phyloP scores from a whole-genome alignment of 2,888 invertebrate species.

The Drosophila phalerata region DNA sequence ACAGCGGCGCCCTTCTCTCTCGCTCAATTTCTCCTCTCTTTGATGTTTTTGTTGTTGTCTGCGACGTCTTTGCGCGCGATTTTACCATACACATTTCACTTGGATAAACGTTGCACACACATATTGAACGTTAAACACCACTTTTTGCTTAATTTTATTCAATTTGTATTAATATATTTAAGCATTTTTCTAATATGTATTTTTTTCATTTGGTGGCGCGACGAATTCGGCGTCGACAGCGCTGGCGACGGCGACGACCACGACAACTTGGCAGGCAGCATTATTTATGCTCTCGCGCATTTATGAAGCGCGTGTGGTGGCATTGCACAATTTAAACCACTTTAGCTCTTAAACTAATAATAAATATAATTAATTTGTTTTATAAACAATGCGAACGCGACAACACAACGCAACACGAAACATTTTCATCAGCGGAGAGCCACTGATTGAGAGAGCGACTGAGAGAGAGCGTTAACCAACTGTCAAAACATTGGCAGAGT shows the following conservation, averaged over 20 bases:
- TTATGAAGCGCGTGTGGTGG: conserved; percentile 17
- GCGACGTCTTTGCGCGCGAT: conserved; percentile 59
- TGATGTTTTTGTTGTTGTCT: conserved; percentile 31
- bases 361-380: conserved; percentile 65
- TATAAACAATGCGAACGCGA: conserved; percentile 64
- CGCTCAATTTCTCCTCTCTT: conserved; percentile 28
- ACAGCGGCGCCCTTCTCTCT: conserved; percentile 36
- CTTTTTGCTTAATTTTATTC: conserved; percentile 27
- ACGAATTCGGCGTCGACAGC: conserved; percentile 32
- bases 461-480: conserved; percentile 54
- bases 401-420: conserved; percentile 72
- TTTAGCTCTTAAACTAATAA: conserved; percentile 53
- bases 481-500: conserved; percentile 68
- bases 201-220: conserved; percentile 63
- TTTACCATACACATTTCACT: conserved; percentile 61
- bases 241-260: conserved; percentile 18
- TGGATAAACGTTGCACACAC: conserved; percentile 30
- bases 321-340: conserved; percentile 57
- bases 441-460: conserved; percentile 49
- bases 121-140: conserved; percentile 26
- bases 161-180: conserved; percentile 38
- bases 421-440: conserved; percentile 68
- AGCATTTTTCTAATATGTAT: conserved; percentile 36
- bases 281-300: conserved; percentile 39
- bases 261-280: conserved; percentile 38